A percentile compares a stretch with the other conserved stretches of the same genome.
Conservation (phyloP, 2,797 vertebrate genomes). For the Hirundo rustica region DNA sequence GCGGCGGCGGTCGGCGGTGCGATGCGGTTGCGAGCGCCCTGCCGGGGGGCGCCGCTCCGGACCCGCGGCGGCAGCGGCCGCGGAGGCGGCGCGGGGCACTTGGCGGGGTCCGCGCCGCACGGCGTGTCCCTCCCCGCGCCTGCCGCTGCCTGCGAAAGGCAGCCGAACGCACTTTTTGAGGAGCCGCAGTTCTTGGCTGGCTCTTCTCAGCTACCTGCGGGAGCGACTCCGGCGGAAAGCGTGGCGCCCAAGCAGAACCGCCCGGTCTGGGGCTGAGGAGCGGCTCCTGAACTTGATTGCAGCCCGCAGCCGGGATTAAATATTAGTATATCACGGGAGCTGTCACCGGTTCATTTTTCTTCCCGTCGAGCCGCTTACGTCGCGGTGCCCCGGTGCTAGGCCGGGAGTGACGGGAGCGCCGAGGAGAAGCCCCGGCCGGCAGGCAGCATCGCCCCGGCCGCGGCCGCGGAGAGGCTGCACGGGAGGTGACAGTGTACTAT, state of each 20-base stretch:
- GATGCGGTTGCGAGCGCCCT: background rate
- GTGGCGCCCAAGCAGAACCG: background rate
- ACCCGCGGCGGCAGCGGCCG: background rate
- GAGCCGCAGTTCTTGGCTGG: background rate
- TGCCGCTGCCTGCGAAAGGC: background rate
- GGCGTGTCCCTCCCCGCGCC: background rate
- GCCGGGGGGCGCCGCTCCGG: background rate
- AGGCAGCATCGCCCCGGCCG: conserved; percentile 14
- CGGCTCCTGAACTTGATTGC: conserved; percentile 68
- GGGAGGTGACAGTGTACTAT: conserved; percentile 65
- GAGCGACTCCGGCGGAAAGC: background rate
- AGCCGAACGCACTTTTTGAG: conserved; percentile 34
- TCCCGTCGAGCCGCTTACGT: conserved; percentile 56
- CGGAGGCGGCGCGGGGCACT: background rate
- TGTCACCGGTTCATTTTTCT: conserved; percentile 61
- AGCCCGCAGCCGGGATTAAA: conserved; percentile 49
- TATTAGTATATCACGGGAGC: background rate
- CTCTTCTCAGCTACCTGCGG: conserved; percentile 1
- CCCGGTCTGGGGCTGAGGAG: conserved; percentile 30
- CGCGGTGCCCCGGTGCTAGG: conserved; percentile 6
- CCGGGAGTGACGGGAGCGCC: conserved; percentile 23
- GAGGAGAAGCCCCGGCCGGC: background rate
- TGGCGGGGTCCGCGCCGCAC: background rate
- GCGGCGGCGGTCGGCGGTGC: background rate
- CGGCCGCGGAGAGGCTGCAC: conserved; percentile 21